Base-by-base conservation (phyloP, 1,140 invertebrate genomes). In the Bombus difficillimus region DNA sequence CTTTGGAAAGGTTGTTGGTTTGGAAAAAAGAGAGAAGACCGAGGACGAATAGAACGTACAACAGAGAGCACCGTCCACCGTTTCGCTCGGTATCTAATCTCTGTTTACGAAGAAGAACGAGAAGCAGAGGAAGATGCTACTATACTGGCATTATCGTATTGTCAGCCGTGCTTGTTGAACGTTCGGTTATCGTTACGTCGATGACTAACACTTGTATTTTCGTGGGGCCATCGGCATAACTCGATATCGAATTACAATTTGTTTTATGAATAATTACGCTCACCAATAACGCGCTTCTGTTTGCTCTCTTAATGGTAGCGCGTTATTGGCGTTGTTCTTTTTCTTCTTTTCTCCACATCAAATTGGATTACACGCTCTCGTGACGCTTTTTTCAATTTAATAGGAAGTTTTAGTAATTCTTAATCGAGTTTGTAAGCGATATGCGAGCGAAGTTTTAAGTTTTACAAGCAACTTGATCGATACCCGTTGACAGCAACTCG, bases 81-180 rank as follows among this genome's bases (percentile, higher is more conserved):
- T 43, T 81, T 71, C 53, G 22, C n/a, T 32, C 10, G 32, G 3
- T 75, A 82, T 82, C 81, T 82, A 82, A 82, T 82, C 81, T 75
- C 34, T 64, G 74, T 75, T 75, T 64, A 57, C 81, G 72, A 22
- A 32, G 72, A 37, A 59, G 71, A 72, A 72, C 79, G 69, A 22
- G 69, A 22, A 53, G n/a, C 10, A 34, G 41, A 62, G 57, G 53
- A 75, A 47, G 71, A 75, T 34, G 53, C 57, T 64, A n/a, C 32
- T 6, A 47, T 37, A 13, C 57, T 43, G 53, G 37, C 37, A 82
- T 82, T 75, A 78, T 78, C 74, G 37, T 83, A 78, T 71, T 69
- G 64, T 82, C 80, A 74, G 69, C 9, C 32, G 43, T n/a, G 79
- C 73, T 78, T 43, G 64, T 83, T 66, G 47, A 83, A 68, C 64